These are phyloP conservation scores for Montipora efflorescens DNA, from an alignment of 64 coral and sea anemone genomes.

Conservation along the genomic window DNA sequence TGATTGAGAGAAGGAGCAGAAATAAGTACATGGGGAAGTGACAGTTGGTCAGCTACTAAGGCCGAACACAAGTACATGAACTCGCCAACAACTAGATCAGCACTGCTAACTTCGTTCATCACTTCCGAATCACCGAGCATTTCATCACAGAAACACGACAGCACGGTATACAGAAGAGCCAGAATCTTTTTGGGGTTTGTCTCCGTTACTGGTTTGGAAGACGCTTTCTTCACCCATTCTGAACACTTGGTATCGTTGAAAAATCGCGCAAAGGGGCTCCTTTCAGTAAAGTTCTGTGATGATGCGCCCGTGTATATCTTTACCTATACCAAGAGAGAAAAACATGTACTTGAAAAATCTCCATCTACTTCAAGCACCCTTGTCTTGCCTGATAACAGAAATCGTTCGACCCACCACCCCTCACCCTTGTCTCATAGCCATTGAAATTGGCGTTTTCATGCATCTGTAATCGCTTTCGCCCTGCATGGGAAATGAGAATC, in stretches of 20 bases:
- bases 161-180: neutral
- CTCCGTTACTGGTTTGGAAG: neutral
- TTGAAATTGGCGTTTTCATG: too few species aligned
- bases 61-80: slow-evolving; percentile 7
- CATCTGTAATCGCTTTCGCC: too few species aligned
- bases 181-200: neutral
- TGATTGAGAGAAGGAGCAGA: neutral
- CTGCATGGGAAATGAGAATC: too few species aligned
- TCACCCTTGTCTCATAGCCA: too few species aligned
- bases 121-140: slow-evolving; percentile 10
- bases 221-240: too few species aligned
- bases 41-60: slow-evolving; percentile 39
- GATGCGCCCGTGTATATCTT: slow-evolving; percentile 9
- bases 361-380: too few species aligned
- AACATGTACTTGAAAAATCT: too few species aligned
- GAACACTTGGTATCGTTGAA: neutral
- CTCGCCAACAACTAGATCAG: slow-evolving; percentile 56
- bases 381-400: too few species aligned
- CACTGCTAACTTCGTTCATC: slow-evolving; percentile 1
- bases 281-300: neutral
- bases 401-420: too few species aligned
- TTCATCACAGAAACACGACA: slow-evolving; percentile 19
- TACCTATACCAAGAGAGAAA: neutral
- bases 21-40: slow-evolving; percentile 47
- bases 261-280: neutral